Percentiles rank a stretch among this genome's conserved stretches.
Conservation (phyloP, 2,888 invertebrate species). For the Emmelina monodactyla region DNA sequence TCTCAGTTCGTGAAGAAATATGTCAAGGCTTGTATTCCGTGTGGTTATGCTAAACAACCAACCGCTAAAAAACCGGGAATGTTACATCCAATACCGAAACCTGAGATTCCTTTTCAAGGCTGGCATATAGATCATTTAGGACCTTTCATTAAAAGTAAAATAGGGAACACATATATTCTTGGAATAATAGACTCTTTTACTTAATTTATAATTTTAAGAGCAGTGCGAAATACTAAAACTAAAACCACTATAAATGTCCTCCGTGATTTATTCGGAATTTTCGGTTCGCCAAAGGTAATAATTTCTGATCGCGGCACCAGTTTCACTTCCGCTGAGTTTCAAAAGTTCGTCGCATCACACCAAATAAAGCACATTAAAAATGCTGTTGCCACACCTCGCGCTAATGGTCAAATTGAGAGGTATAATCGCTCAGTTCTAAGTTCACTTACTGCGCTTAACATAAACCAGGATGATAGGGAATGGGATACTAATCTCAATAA, state of each 20-base stretch:
- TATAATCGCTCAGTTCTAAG: constrained; percentile 1
- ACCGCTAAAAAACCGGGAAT: constrained; percentile 7
- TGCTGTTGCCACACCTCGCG: constrained; percentile 13
- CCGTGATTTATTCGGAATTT: neutral
- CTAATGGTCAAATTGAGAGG: constrained; percentile 6
- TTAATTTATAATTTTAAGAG: constrained; percentile 8
- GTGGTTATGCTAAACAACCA: constrained; percentile 8
- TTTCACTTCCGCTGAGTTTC: constrained; percentile 4
- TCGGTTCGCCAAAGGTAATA: constrained; percentile 4
- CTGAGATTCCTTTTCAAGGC: constrained; percentile 1
- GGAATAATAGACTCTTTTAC: constrained; percentile 11
- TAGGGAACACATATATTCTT: constrained; percentile 11
- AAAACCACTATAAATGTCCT: constrained; percentile 9
- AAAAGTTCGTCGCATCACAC: neutral
- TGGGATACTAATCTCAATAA: neutral
- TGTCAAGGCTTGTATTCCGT: constrained; percentile 6
- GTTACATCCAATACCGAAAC: constrained; percentile 6
- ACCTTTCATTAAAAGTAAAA: constrained; percentile 10
- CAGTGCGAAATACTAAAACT: constrained; percentile 5
- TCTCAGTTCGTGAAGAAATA: constrained; percentile 6
- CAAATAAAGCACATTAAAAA: constrained; percentile 13
- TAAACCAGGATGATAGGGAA: neutral
- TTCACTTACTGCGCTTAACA: neutral
- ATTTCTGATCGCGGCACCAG: constrained; percentile 10
- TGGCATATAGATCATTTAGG: constrained; percentile 12